Evolutionary conservation across 2,888 invertebrate species (phyloP), one percentile per base, ranked within the genome.

Genomic region (Poecilobothrus nobilitatus): DNA sequence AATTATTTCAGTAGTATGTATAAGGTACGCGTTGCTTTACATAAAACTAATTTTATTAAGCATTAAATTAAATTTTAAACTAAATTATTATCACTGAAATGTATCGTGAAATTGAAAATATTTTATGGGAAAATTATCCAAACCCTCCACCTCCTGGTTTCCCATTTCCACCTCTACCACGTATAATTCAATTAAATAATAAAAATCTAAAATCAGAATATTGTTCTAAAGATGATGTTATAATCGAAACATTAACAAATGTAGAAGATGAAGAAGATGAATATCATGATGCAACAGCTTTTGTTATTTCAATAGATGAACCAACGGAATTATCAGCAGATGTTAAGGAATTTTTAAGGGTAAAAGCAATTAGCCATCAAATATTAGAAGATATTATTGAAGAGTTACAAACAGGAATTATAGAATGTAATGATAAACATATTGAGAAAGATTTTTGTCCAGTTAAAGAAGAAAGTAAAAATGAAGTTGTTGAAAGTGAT

Each of bases 141-240:
- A 65, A 65, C 34, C 65, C 65, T 34, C 65, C 65, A n/a, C 65
- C 65, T 34, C 65, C 65, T 33, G 65, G 65, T n/a, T 65, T 65
- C n/a, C n/a, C 33, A 65, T 34, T 34, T 65, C 65, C 65, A 34
- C 33, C 33, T n/a, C 15, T 34, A 34, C 65, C 65, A 65, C 20
- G 20, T 10, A 63, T 63, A 21, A 63, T 63, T 8, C 63, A 63
- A 10, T 4, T 63, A 44, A 44, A 44, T 44, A 12, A 44, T 15
- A 44, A 44, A 10, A 2, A 6, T 10, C 12, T 12, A 15, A 44
- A 6, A 10, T 10, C 6, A 44, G 44, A 44, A 9, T 44, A 12
- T 44, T 10, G 8, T 9, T 15, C 12, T 44, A 12, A 44, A 12
- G 15, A 44, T 15, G 3, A 44, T 44, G 6, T 15, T 9, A 44